Evolutionary conservation across 1,140 invertebrate species (phyloP), one percentile per base, ranked within the genome.

Genomic region (Bemisia tabaci): DNA sequence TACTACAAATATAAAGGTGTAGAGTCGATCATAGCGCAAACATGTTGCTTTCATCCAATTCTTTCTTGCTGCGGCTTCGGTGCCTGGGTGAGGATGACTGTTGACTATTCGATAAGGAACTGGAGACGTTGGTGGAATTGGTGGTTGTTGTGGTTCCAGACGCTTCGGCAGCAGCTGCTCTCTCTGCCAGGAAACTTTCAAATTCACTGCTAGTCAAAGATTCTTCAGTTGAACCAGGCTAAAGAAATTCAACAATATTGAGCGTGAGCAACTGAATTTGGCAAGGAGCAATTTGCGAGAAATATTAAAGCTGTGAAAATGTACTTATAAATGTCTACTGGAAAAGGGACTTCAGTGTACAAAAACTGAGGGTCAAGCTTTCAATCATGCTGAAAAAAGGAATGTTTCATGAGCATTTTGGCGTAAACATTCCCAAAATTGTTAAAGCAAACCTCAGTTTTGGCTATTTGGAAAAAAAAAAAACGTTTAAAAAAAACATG

Each of bases 131-230:
- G 33, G 33, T 48, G 33, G 33, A 48, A 17, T 5, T 9, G 33
- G 33, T 48, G 5, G 33, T 48, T 9, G 5, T 48, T 48, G 33
- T 48, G 5, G 33, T 48, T 48, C 33, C 33, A 48, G 33, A 48
- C 17, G 33, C 33, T 71, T 91, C 89, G 63, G 89, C 90, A 12
- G 88, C 91, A 22, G 90, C 89, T 24, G 92, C 92, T 71, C 94
- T 79, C 75, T 94, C 91, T 0, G 90, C 89, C 26, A 96, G 81
- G 78, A 96, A 97, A 73, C 88, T 84, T 74, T 96, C 93, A 79
- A 97, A 97, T 77, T 96, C 93, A 70, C 90, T 89, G 70, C 89
- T 91, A 21, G 90, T 92, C 25, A 91, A 78, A 11, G 88, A 88
- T 73, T 89, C 87, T 73, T 87, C 84, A 22, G 77, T 59, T 67